phyloP scores from a whole-genome alignment of 64 coral and sea anemone species.

The Hydrozoanthus tunicans region DNA sequence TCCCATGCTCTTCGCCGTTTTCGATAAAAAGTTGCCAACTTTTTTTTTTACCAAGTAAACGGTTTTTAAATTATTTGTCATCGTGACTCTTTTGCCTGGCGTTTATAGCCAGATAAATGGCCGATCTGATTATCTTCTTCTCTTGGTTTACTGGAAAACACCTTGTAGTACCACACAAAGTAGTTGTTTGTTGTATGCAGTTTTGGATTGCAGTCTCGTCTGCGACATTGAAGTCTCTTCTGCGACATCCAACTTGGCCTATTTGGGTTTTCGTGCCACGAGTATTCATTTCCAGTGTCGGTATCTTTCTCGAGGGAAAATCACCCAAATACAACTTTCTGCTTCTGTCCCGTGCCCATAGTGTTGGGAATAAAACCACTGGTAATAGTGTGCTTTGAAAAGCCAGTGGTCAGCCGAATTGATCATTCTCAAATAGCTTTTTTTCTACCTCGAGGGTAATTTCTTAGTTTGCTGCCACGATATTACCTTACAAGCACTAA shows the following conservation, averaged over 20 bases:
- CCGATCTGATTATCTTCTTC: neutral
- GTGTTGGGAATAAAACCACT: constrained; percentile 24
- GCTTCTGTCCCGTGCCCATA: neutral
- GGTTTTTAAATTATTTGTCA: neutral
- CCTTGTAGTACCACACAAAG: neutral
- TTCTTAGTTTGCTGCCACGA: constrained; percentile 1
- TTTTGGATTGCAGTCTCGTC: neutral
- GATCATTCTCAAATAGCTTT: constrained; percentile 24
- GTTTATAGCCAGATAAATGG: neutral
- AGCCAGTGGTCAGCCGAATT: constrained; percentile 10
- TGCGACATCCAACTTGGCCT: constrained; percentile 1
- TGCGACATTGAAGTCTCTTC: neutral
- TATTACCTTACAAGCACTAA: neutral
- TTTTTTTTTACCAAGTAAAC: neutral
- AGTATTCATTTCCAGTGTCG: constrained; percentile 17
- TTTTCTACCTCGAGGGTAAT: constrained; percentile 22
- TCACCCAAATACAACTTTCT: neutral
- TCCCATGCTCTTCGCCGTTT: neutral
- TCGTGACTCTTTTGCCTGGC: neutral
- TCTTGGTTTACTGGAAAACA: neutral
- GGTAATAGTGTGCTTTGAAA: constrained; percentile 1
- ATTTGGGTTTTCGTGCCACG: neutral
- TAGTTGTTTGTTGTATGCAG: neutral
- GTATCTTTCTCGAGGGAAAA: neutral
- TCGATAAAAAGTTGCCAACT: neutral